phyloP scores from a whole-genome alignment of 2,888 invertebrate species.

The Clistopyga incitator region DNA sequence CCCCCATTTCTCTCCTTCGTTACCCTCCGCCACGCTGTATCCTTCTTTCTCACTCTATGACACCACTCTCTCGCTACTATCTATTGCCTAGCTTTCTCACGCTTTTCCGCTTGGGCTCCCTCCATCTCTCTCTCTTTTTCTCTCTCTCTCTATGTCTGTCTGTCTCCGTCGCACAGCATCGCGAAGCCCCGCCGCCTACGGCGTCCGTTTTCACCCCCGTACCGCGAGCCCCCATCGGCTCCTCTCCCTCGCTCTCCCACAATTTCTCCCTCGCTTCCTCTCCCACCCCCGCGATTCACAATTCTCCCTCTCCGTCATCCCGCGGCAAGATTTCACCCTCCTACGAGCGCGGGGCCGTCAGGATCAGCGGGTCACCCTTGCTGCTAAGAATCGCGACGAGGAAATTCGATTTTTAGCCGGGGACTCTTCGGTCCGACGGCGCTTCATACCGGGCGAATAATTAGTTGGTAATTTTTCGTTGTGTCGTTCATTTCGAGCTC shows the following conservation, averaged over 20 bases:
- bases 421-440: not conserved
- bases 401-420: not conserved
- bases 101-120: not conserved
- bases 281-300: not conserved
- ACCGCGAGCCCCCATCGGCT: slow-evolving; percentile 34
- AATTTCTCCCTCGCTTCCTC: not conserved
- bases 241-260: slow-evolving; percentile 16
- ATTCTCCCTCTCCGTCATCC: not conserved
- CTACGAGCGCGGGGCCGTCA: not conserved
- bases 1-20: slow-evolving; percentile 34
- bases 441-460: too few relatives aligned
- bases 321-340: slow-evolving; percentile 16
- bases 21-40: slow-evolving; percentile 22
- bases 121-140: slow-evolving; percentile 33
- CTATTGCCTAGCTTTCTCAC: slow-evolving; percentile 4
- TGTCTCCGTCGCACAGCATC: slow-evolving; percentile 52
- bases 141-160: slow-evolving; percentile 39
- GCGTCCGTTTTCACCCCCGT: slow-evolving; percentile 21
- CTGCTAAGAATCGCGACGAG: not conserved
- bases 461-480: too few relatives aligned
- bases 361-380: slow-evolving; percentile 19
- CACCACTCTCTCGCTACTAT: not conserved
- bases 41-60: slow-evolving; percentile 31
- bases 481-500: too few relatives aligned
- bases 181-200: slow-evolving; percentile 15